These are phyloP conservation scores for Mimumesa dahlbomi DNA, from an alignment of 2,888 invertebrate species.

Conservation along the genomic window DNA sequence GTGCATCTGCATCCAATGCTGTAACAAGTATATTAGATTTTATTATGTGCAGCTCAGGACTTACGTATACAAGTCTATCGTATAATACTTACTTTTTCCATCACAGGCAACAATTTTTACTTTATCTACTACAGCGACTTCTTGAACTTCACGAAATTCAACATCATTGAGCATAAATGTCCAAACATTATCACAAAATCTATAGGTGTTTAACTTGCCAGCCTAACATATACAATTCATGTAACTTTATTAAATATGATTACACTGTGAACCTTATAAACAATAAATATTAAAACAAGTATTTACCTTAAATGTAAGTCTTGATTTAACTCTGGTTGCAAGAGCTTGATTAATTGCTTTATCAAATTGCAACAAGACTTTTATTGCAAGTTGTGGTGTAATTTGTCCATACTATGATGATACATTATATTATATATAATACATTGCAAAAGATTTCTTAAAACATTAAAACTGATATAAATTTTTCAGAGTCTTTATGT, in stretches of 20 bases:
- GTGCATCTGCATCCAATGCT: slow-evolving; percentile 75
- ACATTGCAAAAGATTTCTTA: no score
- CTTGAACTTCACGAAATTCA: slow-evolving; percentile 97
- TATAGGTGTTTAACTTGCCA: slow-evolving; percentile 90
- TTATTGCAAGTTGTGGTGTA: slow-evolving; percentile 94
- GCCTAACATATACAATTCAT: slow-evolving; percentile 79
- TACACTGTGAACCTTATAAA: not conserved
- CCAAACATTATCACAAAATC: slow-evolving; percentile 99
- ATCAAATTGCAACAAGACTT: slow-evolving; percentile 97
- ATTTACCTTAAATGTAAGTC: slow-evolving; percentile 94
- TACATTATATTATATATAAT: not conserved
- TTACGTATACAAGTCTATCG: not conserved
- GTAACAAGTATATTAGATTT: slow-evolving; percentile 25
- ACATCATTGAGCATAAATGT: slow-evolving; percentile 99
- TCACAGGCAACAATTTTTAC: slow-evolving; percentile 99
- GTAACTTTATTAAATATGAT: not conserved
- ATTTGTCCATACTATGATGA: slow-evolving; percentile 94
- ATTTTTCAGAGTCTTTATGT: no score
- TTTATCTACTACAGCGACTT: slow-evolving; percentile 94
- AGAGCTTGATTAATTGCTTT: slow-evolving; percentile 97
- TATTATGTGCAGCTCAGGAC: not conserved
- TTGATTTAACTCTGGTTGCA: slow-evolving; percentile 93
- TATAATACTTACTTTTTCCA: slow-evolving; percentile 92
- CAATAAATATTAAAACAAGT: not conserved
- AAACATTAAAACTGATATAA: not conserved